Percentiles rank a stretch among this genome's conserved stretches.
phyloP scores from a whole-genome alignment of 2,888 invertebrate species.

The Lissonota sp. region DNA sequence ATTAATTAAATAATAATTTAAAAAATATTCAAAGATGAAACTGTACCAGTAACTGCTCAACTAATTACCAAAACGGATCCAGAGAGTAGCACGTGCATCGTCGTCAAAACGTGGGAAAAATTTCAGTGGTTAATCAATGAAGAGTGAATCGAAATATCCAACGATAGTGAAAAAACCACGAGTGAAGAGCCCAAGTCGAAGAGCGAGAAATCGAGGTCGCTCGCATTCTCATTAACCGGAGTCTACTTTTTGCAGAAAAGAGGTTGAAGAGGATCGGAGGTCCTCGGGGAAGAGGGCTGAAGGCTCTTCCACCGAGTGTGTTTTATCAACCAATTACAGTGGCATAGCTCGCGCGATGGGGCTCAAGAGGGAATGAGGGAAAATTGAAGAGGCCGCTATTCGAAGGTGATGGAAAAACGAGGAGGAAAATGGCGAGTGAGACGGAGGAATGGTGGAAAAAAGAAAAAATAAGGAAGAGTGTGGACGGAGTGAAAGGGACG shows the following conservation, averaged over 20 bases:
- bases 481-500: constrained; percentile 53
- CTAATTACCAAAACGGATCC: too few relatives aligned
- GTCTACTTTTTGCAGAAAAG: constrained; percentile 17
- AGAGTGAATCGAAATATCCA: constrained; percentile 20
- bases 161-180: constrained; percentile 19
- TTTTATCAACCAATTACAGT: constrained; percentile 77
- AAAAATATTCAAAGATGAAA: too few relatives aligned
- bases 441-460: constrained; percentile 20
- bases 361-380: constrained; percentile 32
- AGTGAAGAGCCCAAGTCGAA: neutral
- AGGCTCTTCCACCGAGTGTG: constrained; percentile 60
- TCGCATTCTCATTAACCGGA: constrained; percentile 54
- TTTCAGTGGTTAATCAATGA: constrained; percentile 25
- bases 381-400: constrained; percentile 57
- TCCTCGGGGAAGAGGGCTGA: constrained; percentile 48
- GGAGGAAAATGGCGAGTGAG: constrained; percentile 17
- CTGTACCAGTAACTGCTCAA: too few relatives aligned
- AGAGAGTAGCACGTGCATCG: neutral
- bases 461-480: constrained; percentile 34
- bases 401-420: neutral
- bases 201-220: constrained; percentile 53
- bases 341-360: constrained; percentile 30
- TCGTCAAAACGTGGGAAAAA: constrained; percentile 9
- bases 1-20: too few relatives aligned
- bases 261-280: constrained; percentile 44